Evolutionary conservation across 1,140 invertebrate species (phyloP).

Genomic region (Papilio helenus): DNA sequence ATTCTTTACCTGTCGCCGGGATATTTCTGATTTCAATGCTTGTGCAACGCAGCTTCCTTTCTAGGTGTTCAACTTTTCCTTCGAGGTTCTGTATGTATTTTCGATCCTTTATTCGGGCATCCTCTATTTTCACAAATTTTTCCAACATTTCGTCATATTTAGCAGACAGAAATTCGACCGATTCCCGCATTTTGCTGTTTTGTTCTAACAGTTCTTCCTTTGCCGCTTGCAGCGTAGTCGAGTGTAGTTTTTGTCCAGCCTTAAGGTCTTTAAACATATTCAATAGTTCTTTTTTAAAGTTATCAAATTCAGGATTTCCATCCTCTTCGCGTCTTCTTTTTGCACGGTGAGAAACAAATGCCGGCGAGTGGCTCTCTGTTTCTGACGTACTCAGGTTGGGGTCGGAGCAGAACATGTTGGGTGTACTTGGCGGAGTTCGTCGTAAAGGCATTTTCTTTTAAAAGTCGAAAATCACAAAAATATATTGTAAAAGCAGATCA

Average conservation of each 20-base stretch:
- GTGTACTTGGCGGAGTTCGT: too few relatives aligned
- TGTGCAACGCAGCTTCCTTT: not conserved
- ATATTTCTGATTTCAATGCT: conserved; percentile 12
- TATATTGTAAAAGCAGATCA: not conserved
- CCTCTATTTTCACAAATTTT: not conserved
- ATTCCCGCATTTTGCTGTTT: conserved; percentile 5
- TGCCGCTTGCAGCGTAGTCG: not conserved
- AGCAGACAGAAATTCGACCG: too few relatives aligned
- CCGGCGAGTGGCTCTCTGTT: not conserved
- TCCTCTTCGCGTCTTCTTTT: not conserved
- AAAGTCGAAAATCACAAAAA: not conserved
- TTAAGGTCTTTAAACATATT: not conserved
- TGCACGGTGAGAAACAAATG: conserved; percentile 3
- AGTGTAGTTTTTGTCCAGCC: not conserved
- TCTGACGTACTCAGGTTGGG: too few relatives aligned
- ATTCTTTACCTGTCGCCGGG: too few relatives aligned
- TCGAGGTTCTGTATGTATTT: too few relatives aligned
- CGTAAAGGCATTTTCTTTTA: not conserved
- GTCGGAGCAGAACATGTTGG: not conserved
- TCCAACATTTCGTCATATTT: too few relatives aligned
- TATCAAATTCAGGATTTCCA: not conserved
- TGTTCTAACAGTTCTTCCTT: conserved; percentile 5
- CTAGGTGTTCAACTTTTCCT: not conserved
- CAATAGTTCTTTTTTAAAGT: not conserved
- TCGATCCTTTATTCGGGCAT: not conserved